These are phyloP conservation scores for Eupithecia vulgata DNA, from an alignment of 2,888 invertebrate species.

Conservation along the genomic window DNA sequence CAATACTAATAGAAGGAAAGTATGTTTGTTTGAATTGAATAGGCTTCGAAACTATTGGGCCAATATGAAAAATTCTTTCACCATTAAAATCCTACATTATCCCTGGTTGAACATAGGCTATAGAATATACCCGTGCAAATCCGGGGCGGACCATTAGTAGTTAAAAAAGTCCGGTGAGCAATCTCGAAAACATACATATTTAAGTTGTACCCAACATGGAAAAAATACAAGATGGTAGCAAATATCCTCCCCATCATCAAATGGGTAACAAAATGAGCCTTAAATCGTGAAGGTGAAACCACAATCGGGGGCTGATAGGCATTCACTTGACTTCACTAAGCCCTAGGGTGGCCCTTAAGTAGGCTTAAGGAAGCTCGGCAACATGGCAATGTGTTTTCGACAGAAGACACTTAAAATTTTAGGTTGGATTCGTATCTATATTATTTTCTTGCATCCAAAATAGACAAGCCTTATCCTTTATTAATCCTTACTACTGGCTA, in stretches of 20 bases:
- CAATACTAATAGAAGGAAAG: too few relatives aligned
- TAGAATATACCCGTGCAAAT: too few relatives aligned
- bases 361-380: neutral
- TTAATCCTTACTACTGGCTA: neutral
- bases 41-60: too few relatives aligned
- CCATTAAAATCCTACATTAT: too few relatives aligned
- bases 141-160: too few relatives aligned
- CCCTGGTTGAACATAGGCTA: too few relatives aligned
- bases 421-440: neutral
- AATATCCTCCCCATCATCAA: neutral
- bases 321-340: neutral
- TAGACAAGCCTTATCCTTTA: too few relatives aligned
- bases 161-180: neutral
- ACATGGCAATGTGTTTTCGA: conserved; percentile 1
- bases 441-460: neutral
- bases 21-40: too few relatives aligned
- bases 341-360: neutral
- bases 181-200: neutral
- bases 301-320: neutral
- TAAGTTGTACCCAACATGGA: neutral
- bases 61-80: too few relatives aligned
- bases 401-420: neutral
- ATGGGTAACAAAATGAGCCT: neutral
- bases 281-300: neutral
- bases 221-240: neutral